phyloP scores from a whole-genome alignment of 2,888 invertebrate species.

The Tolmerus cingulatus region DNA sequence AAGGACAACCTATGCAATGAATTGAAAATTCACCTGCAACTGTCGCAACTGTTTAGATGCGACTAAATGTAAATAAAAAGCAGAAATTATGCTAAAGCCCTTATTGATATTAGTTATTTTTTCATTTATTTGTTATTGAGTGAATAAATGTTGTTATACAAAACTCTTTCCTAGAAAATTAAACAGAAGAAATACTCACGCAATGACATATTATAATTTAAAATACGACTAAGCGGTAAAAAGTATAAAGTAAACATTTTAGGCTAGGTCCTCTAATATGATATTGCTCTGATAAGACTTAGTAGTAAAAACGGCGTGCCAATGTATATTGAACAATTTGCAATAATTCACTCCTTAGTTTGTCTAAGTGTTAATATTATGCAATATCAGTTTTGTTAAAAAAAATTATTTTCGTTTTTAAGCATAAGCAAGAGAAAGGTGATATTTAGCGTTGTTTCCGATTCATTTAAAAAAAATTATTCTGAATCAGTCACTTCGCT shows the following conservation, averaged over 20 bases:
- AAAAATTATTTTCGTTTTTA: slow-evolving; percentile 6
- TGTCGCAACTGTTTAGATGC: neutral
- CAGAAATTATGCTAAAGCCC: neutral
- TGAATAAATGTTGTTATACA: slow-evolving; percentile 36
- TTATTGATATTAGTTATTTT: slow-evolving; percentile 28
- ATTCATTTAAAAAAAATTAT: neutral
- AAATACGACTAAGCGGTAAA: neutral
- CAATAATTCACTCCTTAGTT: slow-evolving; percentile 29
- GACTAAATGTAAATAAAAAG: neutral
- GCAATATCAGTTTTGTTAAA: slow-evolving; percentile 8
- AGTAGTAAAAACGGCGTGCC: slow-evolving; percentile 28
- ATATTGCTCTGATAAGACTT: slow-evolving; percentile 31
- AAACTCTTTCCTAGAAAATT: slow-evolving; percentile 4
- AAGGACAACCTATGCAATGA: neutral
- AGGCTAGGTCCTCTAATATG: slow-evolving; percentile 5
- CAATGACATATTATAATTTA: slow-evolving; percentile 19
- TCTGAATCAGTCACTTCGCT: neutral
- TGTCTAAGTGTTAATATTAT: slow-evolving; percentile 28
- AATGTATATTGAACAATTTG: slow-evolving; percentile 24
- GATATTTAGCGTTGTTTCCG: neutral
- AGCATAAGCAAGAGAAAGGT: slow-evolving; percentile 4
- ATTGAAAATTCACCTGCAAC: neutral
- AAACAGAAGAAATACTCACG: slow-evolving; percentile 28
- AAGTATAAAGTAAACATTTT: neutral
- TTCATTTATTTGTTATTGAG: slow-evolving; percentile 31